Evolutionary conservation across 2,797 vertebrate species (phyloP).

Genomic region (Neopelma chrysocephalum): DNA sequence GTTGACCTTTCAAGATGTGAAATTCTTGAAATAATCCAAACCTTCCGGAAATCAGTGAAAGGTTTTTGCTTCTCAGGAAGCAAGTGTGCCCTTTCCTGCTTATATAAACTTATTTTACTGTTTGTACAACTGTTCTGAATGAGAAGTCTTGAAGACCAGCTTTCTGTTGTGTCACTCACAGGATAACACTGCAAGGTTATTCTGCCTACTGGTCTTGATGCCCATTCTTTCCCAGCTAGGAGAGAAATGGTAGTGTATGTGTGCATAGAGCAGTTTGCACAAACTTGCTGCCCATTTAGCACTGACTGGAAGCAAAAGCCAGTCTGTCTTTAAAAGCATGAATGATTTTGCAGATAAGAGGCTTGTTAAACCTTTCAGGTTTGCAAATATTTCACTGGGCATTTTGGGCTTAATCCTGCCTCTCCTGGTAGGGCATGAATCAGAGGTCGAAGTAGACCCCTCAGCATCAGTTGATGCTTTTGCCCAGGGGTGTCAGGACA

Average conservation of each 20-base stretch:
- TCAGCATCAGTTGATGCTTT: not conserved
- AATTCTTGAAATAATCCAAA: not conserved
- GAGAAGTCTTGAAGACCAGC: not conserved
- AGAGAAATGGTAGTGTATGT: not conserved
- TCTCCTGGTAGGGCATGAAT: not conserved
- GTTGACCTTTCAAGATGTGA: slow-evolving; percentile 27
- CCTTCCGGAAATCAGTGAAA: slow-evolving; percentile 4
- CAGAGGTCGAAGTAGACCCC: not conserved
- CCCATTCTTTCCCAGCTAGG: not conserved
- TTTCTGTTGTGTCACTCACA: not conserved
- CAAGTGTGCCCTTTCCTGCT: not conserved
- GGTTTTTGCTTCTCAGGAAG: not conserved
- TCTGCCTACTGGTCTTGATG: not conserved
- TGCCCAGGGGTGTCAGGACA: not conserved
- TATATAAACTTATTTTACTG: not conserved
- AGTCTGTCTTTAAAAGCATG: not conserved
- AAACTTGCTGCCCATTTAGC: not conserved
- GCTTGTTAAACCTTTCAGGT: not conserved
- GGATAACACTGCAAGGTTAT: not conserved
- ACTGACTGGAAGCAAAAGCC: not conserved
- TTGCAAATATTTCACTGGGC: not conserved
- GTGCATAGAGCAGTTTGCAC: not conserved
- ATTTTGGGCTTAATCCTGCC: not conserved
- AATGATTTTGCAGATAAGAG: not conserved
- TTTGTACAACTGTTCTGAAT: not conserved